Evolutionary conservation across 2,113 vertebrate genomes (phyloP).

Genomic region (Lophius piscatorius): DNA sequence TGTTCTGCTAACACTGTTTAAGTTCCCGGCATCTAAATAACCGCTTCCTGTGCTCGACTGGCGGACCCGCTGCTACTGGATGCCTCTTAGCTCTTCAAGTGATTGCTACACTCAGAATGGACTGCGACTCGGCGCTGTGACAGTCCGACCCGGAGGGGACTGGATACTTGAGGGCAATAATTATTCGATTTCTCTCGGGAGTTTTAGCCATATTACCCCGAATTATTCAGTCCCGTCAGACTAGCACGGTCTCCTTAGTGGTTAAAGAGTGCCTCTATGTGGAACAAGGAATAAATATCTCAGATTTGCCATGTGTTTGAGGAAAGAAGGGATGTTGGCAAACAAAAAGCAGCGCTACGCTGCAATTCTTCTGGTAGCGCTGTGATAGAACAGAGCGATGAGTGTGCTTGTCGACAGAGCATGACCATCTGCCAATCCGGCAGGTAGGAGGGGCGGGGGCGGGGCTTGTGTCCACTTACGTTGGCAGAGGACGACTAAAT

Average conservation of each 20-base stretch:
- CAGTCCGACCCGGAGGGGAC: neutral
- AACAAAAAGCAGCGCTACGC: conserved; percentile 53
- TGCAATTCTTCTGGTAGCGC: conserved; percentile 59
- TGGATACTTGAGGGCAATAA: conserved; percentile 25
- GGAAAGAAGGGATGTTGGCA: conserved; percentile 62
- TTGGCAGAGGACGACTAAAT: conserved; percentile 26
- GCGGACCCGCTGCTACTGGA: conserved; percentile 41
- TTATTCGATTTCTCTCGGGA: neutral
- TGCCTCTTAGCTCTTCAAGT: conserved; percentile 60
- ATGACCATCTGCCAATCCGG: conserved; percentile 21
- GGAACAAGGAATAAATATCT: conserved; percentile 59
- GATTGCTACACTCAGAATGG: conserved; percentile 35
- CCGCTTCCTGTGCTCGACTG: conserved; percentile 55
- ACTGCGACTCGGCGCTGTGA: conserved; percentile 28
- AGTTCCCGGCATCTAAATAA: conserved; percentile 75
- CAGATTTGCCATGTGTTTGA: conserved; percentile 32
- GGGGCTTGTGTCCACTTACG: conserved; percentile 23
- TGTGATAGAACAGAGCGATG: conserved; percentile 16
- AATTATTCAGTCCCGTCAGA: conserved; percentile 22
- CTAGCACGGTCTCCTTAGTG: conserved; percentile 34
- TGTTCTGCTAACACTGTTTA: conserved; percentile 85
- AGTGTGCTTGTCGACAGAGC: conserved; percentile 25
- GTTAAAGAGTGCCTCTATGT: conserved; percentile 36
- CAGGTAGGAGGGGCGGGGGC: conserved; percentile 14
- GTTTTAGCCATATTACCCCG: conserved; percentile 1